These are phyloP conservation scores for Galeopterus variegatus DNA, from an alignment of 2,113 vertebrate species.

Conservation along the genomic window DNA sequence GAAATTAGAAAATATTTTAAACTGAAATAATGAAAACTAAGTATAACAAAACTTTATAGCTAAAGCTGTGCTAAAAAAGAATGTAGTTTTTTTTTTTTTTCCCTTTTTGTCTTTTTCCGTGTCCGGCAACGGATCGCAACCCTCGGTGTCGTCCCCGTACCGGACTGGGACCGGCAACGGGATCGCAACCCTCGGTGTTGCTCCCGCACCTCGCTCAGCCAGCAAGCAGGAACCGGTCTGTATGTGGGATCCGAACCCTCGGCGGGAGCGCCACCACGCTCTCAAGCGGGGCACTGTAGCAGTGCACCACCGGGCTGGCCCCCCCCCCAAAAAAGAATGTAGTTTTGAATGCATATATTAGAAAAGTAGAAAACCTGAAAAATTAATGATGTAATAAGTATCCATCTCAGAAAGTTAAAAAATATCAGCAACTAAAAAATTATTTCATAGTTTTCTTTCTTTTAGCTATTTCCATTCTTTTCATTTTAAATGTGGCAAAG, in stretches of 20 bases:
- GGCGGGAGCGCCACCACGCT: too few species aligned
- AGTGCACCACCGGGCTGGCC: too few species aligned
- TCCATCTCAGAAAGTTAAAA: slow-evolving; percentile 27
- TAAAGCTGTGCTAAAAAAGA: not conserved
- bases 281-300: too few species aligned
- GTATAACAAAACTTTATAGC: slow-evolving; percentile 27
- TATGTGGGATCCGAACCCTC: too few species aligned
- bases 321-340: too few species aligned
- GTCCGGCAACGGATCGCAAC: too few species aligned
- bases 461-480: not conserved
- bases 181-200: too few species aligned
- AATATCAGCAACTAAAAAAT: not conserved
- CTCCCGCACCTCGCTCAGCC: too few species aligned
- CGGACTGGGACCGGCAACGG: too few species aligned
- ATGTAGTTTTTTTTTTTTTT: not conserved
- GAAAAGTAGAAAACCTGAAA: slow-evolving; percentile 50
- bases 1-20: slow-evolving; percentile 46
- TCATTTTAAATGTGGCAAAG: slow-evolving; percentile 9
- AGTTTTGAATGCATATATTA: not conserved
- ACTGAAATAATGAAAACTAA: slow-evolving; percentile 2
- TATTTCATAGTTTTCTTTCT: not conserved
- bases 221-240: too few species aligned
- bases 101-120: too few species aligned
- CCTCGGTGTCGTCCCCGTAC: too few species aligned
- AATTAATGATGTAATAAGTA: slow-evolving; percentile 18